Evolutionary conservation across 2,888 invertebrate species (phyloP).

Genomic region (Timandra comae): DNA sequence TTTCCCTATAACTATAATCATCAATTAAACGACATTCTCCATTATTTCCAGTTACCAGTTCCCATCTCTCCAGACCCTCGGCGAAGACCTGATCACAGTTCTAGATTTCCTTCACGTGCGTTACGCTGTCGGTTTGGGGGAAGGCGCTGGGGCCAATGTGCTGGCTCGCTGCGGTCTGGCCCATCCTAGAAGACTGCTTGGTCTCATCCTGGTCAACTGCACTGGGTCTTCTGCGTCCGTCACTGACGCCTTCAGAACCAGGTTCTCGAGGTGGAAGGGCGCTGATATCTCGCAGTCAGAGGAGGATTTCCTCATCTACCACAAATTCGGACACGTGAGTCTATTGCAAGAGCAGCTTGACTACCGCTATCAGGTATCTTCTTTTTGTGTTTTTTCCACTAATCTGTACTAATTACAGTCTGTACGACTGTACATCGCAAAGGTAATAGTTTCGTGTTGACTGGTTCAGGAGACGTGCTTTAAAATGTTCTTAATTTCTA

Average conservation of each 20-base stretch:
- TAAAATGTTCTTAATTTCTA: too few species aligned
- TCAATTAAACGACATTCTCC: too few species aligned
- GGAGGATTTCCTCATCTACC: conserved; percentile 91
- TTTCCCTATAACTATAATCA: too few species aligned
- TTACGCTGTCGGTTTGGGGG: conserved; percentile 90
- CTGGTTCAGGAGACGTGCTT: background rate
- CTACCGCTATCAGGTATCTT: conserved; percentile 60
- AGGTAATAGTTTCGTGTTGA: conserved; percentile 15
- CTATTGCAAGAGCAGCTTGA: conserved; percentile 40
- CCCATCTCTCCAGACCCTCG: conserved; percentile 87
- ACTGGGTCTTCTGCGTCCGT: conserved; percentile 91
- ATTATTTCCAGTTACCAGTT: conserved; percentile 81
- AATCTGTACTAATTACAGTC: conserved; percentile 28
- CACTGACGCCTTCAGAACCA: conserved; percentile 89
- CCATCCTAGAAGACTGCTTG: conserved; percentile 85
- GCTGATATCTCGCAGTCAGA: conserved; percentile 91
- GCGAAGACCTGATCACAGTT: conserved; percentile 88
- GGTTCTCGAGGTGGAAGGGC: conserved; percentile 90
- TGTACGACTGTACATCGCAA: conserved; percentile 7
- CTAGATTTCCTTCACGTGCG: conserved; percentile 89
- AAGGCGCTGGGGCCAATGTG: conserved; percentile 92
- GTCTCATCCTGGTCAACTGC: conserved; percentile 90
- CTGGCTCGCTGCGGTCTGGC: conserved; percentile 89
- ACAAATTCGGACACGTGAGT: conserved; percentile 95
- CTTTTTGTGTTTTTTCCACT: conserved; percentile 31